Evolutionary conservation across 2,888 invertebrate species (phyloP), one percentile per base, ranked within the genome.

Genomic region (Apomyelois bistriatella): DNA sequence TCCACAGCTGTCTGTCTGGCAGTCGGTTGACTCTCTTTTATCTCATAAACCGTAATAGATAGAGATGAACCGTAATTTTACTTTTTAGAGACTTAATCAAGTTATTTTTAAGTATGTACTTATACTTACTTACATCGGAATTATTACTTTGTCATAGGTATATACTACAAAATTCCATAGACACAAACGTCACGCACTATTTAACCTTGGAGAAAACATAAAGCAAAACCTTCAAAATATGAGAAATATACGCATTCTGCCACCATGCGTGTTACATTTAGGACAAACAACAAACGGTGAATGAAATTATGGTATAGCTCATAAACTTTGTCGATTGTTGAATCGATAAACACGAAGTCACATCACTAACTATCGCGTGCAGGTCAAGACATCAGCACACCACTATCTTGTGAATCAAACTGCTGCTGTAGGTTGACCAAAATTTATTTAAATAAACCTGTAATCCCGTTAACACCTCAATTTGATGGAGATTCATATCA

Each of bases 311-410:
- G 52, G 48, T 48, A 56, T 57, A 62, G 61, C 61, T 60, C 55
- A 52, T 49, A 48, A 60, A 61, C 50, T 59, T 65, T 58, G 61
- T 61, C 57, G 59, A 57, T 65, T 78, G 80, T 82, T 82, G 61
- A 80, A 83, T 86, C 85, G 84, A 86, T 86, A 49, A 57, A 56
- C 51, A 51, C 32, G 17, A 8, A 15, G 64, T 76, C 62, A 77
- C 89, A 87, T 76, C 88, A 83, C 88, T 87, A 87, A 75, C 66
- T 65, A 77, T 88, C 85, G 88, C 87, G 89, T 87, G 86, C 68
- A 56, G 57, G 50, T 56, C 53, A 59, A 73, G 71, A 73, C 82
- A 82, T 84, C 76, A 70, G 70, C 65, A 61, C 66, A 56, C 59
- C 65, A 66, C 80, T 85, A 75, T 79, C 81, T 76, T 82, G 58